Base-by-base conservation (phyloP, 2,888 invertebrate genomes). In the Priocnemis perturbator region DNA sequence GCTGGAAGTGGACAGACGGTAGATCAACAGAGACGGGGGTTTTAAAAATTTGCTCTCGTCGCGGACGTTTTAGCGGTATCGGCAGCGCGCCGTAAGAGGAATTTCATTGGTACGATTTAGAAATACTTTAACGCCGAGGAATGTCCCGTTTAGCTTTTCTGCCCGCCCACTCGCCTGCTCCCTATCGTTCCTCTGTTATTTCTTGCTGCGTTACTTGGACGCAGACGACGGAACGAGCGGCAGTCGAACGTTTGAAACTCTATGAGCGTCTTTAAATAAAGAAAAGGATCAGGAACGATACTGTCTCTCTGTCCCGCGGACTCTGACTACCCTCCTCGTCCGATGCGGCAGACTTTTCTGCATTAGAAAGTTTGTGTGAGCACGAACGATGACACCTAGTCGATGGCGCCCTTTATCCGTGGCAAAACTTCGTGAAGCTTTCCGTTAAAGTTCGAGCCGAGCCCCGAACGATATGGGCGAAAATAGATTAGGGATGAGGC, bases 201-300 rank as follows among this genome's bases (percentile, higher is more conserved):
- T 26, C 55, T 26, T 26, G 21, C 26, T 26, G 21, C 15, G 1
- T 15, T 55, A 4, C 9, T 23, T 55, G 9, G 20, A 20, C 26
- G n/a, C 11, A 17, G 2, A 19, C 17, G 65, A 64, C 57, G 57
- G 1, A 17, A 20, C 73, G 63, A 56, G 30, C 63, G 55, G 53
- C 60, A 56, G 64, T 64, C 62, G 67, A 64, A 64, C 47, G 60
- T 64, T 55, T 55, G 21, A 37, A 69, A 75, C 64, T 73, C 67
- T 69, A 59, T 58, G 69, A 75, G 77, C 63, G 62, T 63, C 64
- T 71, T 77, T 75, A 79, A 77, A 79, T 79, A 79, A 77, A 79
- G 79, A 77, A 79, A 77, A 73, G 79, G 79, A 72, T 79, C 79
- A 70, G 53, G 61, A 47, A 53, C 58, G 71, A 69, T 77, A 4